phyloP scores from a whole-genome alignment of 2,888 invertebrate genomes.

The Didymodactylos carnosus region DNA sequence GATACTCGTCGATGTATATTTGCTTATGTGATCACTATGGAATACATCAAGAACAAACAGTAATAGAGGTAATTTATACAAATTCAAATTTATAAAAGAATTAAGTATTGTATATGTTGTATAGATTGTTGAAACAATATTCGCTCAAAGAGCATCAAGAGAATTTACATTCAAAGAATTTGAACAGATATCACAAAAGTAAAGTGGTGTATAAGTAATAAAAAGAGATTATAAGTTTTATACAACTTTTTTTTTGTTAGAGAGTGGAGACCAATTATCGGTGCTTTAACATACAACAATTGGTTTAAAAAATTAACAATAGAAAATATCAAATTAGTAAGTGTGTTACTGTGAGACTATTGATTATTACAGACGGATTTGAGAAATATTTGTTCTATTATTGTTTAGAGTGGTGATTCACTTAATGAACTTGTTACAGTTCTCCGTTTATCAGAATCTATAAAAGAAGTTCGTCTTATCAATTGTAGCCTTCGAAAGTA shows the following conservation, averaged over 20 bases:
- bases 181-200: background rate
- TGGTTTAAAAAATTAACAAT: constrained; percentile 82
- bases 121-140: background rate
- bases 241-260: constrained; percentile 43
- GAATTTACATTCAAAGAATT: background rate
- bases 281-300: constrained; percentile 78
- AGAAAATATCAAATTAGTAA: constrained; percentile 48
- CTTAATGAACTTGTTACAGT: background rate
- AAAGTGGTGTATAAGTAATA: too few species aligned
- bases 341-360: too few species aligned
- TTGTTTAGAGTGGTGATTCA: background rate
- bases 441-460: background rate
- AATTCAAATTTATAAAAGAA: too few species aligned
- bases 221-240: too few species aligned
- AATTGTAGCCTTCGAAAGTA: background rate
- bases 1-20: background rate
- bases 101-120: background rate
- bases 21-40: background rate
- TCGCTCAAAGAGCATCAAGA: background rate
- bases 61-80: background rate
- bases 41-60: background rate
- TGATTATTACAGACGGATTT: too few species aligned
- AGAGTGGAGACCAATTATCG: constrained; percentile 79
- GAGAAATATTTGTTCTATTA: background rate
- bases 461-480: background rate